A percentile compares a stretch with the other conserved stretches of the same genome.
Conservation (phyloP, 2,797 vertebrate species). For the Lindbergichthys nudifrons region DNA sequence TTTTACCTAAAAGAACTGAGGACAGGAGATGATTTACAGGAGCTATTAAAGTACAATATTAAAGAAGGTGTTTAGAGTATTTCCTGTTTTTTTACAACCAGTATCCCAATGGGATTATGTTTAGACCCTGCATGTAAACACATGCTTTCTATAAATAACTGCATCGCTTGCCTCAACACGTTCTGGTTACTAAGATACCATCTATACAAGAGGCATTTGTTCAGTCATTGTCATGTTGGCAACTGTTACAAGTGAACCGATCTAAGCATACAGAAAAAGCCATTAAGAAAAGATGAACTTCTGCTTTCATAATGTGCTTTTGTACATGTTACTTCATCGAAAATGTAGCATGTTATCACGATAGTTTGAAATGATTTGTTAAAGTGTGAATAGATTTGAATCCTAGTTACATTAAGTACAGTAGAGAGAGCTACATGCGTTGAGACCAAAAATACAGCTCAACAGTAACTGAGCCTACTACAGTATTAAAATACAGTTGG, state of each 20-base stretch:
- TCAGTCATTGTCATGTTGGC: slow-evolving; percentile 24
- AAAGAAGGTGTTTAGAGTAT: background rate
- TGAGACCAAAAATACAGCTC: slow-evolving; percentile 63
- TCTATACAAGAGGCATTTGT: slow-evolving; percentile 21
- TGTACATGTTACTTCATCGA: background rate
- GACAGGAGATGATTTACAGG: background rate
- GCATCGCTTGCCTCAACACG: slow-evolving; percentile 51
- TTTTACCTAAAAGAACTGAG: background rate
- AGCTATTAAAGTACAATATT: background rate
- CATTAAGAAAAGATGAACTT: background rate
- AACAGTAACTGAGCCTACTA: slow-evolving; percentile 56
- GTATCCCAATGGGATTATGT: slow-evolving; percentile 16
- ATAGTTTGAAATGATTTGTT: background rate
- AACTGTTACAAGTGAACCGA: slow-evolving; percentile 8
- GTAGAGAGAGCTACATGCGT: slow-evolving; percentile 36
- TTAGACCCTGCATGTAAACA: slow-evolving; percentile 53
- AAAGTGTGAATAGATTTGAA: background rate
- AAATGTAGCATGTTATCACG: background rate
- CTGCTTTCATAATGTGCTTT: background rate
- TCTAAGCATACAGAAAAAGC: background rate
- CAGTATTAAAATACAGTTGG: slow-evolving; percentile 69
- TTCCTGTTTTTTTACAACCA: background rate
- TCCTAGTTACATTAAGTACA: slow-evolving; percentile 47
- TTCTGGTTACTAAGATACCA: slow-evolving; percentile 29
- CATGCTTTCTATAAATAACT: slow-evolving; percentile 71